A percentile compares a stretch with the other conserved stretches of the same genome.
These are phyloP conservation scores for Drosophila histrio DNA, from an alignment of 2,888 invertebrate genomes.

Conservation along the genomic window DNA sequence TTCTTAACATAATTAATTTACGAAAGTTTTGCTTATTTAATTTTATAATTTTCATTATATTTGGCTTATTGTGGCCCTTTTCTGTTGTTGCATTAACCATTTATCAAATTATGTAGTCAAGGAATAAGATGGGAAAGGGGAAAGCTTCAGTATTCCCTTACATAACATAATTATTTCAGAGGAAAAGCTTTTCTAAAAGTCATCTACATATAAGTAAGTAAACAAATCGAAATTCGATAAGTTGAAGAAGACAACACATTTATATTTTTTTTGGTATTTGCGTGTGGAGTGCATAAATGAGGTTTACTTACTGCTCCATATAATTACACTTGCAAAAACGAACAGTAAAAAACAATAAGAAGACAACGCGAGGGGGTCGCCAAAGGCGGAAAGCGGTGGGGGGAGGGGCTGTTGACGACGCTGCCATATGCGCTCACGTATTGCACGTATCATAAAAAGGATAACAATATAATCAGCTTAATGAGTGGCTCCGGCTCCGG, in stretches of 20 bases:
- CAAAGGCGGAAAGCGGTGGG: neutral
- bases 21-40: conserved; percentile 19
- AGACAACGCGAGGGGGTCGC: conserved; percentile 1
- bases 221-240: neutral
- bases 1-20: conserved; percentile 27
- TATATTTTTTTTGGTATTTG: conserved; percentile 49
- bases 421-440: conserved; percentile 75
- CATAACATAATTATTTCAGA: too few relatives aligned
- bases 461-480: conserved; percentile 83
- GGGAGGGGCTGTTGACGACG: conserved; percentile 48
- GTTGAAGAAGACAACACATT: conserved; percentile 22
- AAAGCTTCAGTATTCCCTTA: too few relatives aligned
- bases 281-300: conserved; percentile 55
- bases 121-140: too few relatives aligned
- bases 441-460: conserved; percentile 82
- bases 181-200: neutral
- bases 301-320: conserved; percentile 58
- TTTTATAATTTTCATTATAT: conserved; percentile 9
- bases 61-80: neutral
- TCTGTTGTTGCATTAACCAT: neutral
- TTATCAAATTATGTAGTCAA: neutral
- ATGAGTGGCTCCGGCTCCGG: conserved; percentile 77
- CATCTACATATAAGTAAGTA: neutral
- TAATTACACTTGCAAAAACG: conserved; percentile 73
- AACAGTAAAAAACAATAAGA: conserved; percentile 49